A percentile compares a stretch with the other conserved stretches of the same genome.
Conservation (phyloP, 2,113 vertebrate genomes). For the Microcebus jonahi region DNA sequence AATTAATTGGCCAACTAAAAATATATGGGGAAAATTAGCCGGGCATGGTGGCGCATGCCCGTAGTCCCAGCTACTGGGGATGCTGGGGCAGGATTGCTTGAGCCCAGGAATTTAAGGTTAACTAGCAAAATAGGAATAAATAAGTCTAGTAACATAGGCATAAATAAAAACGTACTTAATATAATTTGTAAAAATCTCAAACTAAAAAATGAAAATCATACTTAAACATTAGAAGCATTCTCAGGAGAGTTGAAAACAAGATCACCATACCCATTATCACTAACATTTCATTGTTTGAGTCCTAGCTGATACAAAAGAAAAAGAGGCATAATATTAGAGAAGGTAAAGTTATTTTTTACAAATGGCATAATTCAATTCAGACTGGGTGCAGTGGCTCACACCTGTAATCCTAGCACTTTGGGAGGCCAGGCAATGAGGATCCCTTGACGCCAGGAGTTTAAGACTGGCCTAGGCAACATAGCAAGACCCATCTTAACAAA, state of each 20-base stretch:
- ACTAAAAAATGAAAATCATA: constrained; percentile 38
- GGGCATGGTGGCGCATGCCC: too few relatives aligned
- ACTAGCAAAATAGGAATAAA: neutral
- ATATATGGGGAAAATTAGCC: too few relatives aligned
- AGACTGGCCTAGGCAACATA: too few relatives aligned
- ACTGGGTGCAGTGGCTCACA: too few relatives aligned
- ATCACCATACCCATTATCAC: neutral
- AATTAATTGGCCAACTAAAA: too few relatives aligned
- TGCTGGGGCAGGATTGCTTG: too few relatives aligned
- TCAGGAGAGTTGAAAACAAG: neutral
- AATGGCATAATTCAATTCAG: neutral
- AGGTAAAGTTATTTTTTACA: neutral
- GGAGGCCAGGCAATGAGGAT: too few relatives aligned
- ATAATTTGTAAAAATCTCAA: neutral
- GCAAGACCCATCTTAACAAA: neutral
- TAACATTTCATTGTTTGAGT: constrained; percentile 31
- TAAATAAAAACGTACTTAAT: neutral
- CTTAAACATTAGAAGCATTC: constrained; percentile 22
- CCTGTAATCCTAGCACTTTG: too few relatives aligned
- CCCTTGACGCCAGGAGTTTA: too few relatives aligned
- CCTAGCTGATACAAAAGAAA: neutral
- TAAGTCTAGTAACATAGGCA: neutral
- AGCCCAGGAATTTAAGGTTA: neutral
- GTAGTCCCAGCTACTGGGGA: too few relatives aligned
- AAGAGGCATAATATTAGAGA: neutral